phyloP scores from a whole-genome alignment of 2,113 vertebrate genomes.

The Xiphophorus couchianus region DNA sequence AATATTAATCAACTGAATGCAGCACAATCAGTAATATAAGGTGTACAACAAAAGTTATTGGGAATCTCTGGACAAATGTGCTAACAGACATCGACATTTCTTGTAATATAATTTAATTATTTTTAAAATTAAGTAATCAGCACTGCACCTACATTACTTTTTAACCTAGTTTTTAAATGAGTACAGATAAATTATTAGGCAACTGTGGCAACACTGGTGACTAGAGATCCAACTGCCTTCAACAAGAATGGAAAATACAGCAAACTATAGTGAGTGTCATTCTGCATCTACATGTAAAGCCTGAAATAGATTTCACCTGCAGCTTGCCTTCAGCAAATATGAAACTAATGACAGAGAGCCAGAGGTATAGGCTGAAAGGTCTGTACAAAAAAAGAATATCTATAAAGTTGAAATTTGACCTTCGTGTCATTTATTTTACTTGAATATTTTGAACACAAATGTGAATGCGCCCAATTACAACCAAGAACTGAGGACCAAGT shows the following conservation, averaged over 20 bases:
- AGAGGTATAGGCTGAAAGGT: neutral
- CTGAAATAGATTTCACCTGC: slow-evolving; percentile 54
- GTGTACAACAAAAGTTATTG: slow-evolving; percentile 3
- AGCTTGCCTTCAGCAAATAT: slow-evolving; percentile 45
- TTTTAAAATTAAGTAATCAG: too few species aligned
- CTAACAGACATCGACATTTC: too few species aligned
- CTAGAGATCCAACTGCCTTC: neutral
- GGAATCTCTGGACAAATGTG: neutral
- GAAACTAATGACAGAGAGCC: slow-evolving; percentile 37
- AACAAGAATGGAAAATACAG: slow-evolving; percentile 24
- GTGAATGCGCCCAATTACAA: too few species aligned
- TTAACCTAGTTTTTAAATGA: too few species aligned
- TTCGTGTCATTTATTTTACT: too few species aligned
- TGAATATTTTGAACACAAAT: too few species aligned
- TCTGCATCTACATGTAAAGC: slow-evolving; percentile 35
- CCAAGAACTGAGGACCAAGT: too few species aligned
- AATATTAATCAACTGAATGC: slow-evolving; percentile 27
- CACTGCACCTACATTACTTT: too few species aligned
- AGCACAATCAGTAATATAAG: neutral
- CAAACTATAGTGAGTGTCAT: slow-evolving; percentile 11
- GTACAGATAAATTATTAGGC: too few species aligned
- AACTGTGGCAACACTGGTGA: neutral
- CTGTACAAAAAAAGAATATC: neutral
- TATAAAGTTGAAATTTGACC: too few species aligned
- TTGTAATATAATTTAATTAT: too few species aligned